Conservation (phyloP, 92 coral and sea anemone species). For the Siderastrea radians region DNA sequence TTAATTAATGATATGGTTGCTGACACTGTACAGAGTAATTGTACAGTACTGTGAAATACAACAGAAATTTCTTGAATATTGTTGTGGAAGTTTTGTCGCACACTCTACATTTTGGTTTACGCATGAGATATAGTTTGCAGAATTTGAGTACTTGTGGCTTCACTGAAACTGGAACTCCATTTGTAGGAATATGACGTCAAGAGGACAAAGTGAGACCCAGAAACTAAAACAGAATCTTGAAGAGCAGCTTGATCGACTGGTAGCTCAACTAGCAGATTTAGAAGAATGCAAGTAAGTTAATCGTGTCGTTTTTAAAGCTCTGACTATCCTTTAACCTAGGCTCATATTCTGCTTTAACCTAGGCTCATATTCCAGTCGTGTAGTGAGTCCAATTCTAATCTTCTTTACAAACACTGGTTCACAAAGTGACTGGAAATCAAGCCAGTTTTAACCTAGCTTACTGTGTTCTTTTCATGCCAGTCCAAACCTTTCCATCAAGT, state of each 20-base stretch:
- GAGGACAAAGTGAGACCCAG: conserved; percentile 96
- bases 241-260: conserved; percentile 95
- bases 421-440: too few relatives aligned
- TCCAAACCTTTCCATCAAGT: too few relatives aligned
- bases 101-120: too few relatives aligned
- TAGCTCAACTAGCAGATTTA: conserved; percentile 89
- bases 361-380: too few relatives aligned
- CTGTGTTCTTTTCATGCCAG: too few relatives aligned
- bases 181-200: conserved; percentile 81
- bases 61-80: neutral
- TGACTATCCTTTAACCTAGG: neutral
- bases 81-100: neutral
- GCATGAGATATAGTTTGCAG: too few relatives aligned
- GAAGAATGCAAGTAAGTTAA: conserved; percentile 91
- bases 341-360: too few relatives aligned
- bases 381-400: too few relatives aligned
- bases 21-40: neutral
- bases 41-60: neutral
- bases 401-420: too few relatives aligned
- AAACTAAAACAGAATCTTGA: conserved; percentile 93
- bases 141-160: neutral
- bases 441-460: too few relatives aligned
- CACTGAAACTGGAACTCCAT: neutral
- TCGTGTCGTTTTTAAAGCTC: neutral
- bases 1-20: too few relatives aligned